Evolutionary conservation across 1,140 invertebrate genomes (phyloP).

Genomic region (Heliconius congener): DNA sequence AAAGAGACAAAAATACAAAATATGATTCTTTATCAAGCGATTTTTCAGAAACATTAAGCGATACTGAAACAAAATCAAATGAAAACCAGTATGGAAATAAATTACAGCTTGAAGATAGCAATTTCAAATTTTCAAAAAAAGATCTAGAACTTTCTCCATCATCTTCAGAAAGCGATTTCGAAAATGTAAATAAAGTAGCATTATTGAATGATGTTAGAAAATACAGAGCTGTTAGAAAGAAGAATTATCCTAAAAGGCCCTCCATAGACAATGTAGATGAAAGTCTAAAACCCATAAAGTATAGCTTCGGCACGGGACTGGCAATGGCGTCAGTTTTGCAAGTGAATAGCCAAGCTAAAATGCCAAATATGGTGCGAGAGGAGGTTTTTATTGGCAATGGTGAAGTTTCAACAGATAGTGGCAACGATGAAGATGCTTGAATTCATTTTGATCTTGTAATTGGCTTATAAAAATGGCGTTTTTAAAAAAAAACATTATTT

Average conservation of each 20-base stretch:
- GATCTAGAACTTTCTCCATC: constrained; percentile 65
- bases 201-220: constrained; percentile 58
- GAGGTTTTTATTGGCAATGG: constrained; percentile 71
- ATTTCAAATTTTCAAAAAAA: constrained; percentile 58
- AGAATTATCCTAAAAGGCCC: constrained; percentile 55
- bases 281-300: constrained; percentile 70
- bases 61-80: constrained; percentile 38
- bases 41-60: constrained; percentile 46
- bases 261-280: constrained; percentile 67
- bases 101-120: constrained; percentile 24
- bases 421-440: constrained; percentile 67
- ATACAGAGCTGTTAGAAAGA: constrained; percentile 59
- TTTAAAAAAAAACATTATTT: no score
- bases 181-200: constrained; percentile 43
- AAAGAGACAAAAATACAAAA: constrained; percentile 24
- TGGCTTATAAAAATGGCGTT: no score
- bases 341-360: constrained; percentile 50
- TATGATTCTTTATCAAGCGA: constrained; percentile 36
- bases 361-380: constrained; percentile 57
- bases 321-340: constrained; percentile 77
- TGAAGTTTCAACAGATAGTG: constrained; percentile 69
- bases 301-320: constrained; percentile 75
- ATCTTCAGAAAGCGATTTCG: constrained; percentile 64
- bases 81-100: constrained; percentile 27
- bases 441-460: background rate